These are phyloP conservation scores for Drosophila yakuba DNA, from an alignment of 1,140 invertebrate genomes.

Conservation along the genomic window DNA sequence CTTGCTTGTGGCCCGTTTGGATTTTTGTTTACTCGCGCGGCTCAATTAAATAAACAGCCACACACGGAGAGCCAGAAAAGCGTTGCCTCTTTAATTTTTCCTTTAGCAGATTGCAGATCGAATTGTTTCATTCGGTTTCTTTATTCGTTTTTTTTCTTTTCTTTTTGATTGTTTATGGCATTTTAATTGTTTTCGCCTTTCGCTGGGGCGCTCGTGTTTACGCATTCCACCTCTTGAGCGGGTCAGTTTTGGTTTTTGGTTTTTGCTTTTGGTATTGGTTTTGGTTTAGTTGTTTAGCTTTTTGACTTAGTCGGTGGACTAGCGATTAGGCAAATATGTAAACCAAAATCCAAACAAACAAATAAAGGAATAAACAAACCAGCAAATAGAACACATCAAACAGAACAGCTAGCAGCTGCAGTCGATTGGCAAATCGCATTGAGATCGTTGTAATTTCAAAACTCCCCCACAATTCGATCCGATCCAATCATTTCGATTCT, in stretches of 20 bases:
- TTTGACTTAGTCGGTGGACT: not conserved
- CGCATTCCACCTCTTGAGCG: conserved; percentile 31
- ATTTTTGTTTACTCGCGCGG: conserved; percentile 24
- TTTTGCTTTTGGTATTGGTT: not conserved
- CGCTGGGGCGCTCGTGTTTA: conserved; percentile 27
- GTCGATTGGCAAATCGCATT: conserved; percentile 36
- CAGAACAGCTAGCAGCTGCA: conserved; percentile 6
- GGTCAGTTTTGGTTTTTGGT: conserved; percentile 43
- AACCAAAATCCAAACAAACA: conserved; percentile 24
- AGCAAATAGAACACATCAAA: not conserved
- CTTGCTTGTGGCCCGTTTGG: conserved; percentile 7
- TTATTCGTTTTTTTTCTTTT: not conserved
- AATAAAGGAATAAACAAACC: not conserved
- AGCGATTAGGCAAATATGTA: conserved; percentile 28
- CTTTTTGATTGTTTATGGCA: conserved; percentile 16
- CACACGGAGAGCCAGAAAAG: conserved; percentile 8
- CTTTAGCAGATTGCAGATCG: conserved; percentile 14
- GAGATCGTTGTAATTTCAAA: conserved; percentile 8
- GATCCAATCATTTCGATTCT: not conserved
- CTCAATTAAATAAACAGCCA: conserved; percentile 32
- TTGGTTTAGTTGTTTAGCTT: not conserved
- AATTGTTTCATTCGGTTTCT: conserved; percentile 7
- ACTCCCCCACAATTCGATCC: conserved; percentile 30
- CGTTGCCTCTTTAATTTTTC: conserved; percentile 13
- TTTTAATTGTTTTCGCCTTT: conserved; percentile 39